Percentiles rank a stretch among this genome's conserved stretches.
Evolutionary conservation across 2,797 vertebrate genomes (phyloP).

Genomic region (Silurus lanzhouensis): DNA sequence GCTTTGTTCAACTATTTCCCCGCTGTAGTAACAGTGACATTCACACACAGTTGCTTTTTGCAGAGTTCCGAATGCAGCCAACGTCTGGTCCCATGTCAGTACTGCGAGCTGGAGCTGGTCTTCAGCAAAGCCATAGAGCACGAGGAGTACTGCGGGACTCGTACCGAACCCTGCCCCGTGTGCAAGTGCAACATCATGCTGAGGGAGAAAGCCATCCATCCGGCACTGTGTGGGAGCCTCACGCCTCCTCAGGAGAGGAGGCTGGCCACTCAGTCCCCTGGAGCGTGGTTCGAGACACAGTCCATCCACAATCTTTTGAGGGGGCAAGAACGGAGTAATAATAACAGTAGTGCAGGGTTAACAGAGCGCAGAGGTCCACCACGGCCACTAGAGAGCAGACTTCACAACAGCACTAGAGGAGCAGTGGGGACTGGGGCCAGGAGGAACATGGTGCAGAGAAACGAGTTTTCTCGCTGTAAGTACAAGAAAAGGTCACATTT

Average conservation of each 20-base stretch:
- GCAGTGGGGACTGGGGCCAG: conserved; percentile 58
- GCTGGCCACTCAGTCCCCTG: conserved; percentile 62
- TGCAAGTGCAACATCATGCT: conserved; percentile 88
- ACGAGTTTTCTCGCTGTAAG: conserved; percentile 72
- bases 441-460: conserved; percentile 64
- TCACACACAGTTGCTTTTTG: not conserved
- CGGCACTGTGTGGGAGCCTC: conserved; percentile 77
- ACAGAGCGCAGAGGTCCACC: conserved; percentile 64
- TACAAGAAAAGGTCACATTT: not conserved
- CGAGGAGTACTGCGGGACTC: conserved; percentile 90
- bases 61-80: conserved; percentile 80
- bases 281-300: conserved; percentile 71
- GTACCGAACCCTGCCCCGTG: conserved; percentile 84
- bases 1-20: not conserved
- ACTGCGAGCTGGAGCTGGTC: conserved; percentile 88
- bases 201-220: conserved; percentile 83
- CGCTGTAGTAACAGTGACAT: not conserved
- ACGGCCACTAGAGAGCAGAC: conserved; percentile 64
- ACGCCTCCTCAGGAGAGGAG: conserved; percentile 67
- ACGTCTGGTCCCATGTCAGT: conserved; percentile 84
- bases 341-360: conserved; percentile 66
- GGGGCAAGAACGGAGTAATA: conserved; percentile 72
- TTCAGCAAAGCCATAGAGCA: conserved; percentile 86
- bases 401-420: conserved; percentile 64
- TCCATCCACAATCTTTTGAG: conserved; percentile 68